These are phyloP conservation scores for Typhlichthys subterraneus DNA, from an alignment of 2,797 vertebrate species.

Conservation along the genomic window DNA sequence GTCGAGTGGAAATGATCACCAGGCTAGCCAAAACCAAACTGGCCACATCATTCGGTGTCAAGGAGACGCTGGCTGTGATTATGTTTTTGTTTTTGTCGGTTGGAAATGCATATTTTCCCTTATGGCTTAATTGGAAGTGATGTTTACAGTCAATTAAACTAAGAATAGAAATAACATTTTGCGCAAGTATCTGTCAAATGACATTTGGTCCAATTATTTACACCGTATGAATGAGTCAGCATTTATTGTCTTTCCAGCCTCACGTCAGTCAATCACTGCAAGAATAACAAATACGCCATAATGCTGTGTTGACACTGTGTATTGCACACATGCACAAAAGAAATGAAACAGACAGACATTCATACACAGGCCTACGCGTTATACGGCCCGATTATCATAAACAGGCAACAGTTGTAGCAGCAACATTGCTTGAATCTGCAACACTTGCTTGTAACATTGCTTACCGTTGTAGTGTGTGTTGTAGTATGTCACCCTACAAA, in stretches of 20 bases:
- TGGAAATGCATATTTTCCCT: not conserved
- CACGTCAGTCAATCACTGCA: no score
- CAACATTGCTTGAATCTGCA: conserved; percentile 6
- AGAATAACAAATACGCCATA: not conserved
- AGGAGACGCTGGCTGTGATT: conserved; percentile 24
- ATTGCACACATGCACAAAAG: not conserved
- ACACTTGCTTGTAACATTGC: conserved; percentile 1
- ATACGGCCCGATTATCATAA: conserved; percentile 10
- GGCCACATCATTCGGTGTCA: conserved; percentile 27
- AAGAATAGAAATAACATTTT: not conserved
- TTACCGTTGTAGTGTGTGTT: conserved; percentile 3
- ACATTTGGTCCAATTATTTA: no score
- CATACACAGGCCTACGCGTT: conserved; percentile 7
- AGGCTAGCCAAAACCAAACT: conserved; percentile 39
- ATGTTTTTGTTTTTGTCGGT: not conserved
- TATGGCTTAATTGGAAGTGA: conserved; percentile 15
- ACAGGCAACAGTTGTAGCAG: conserved; percentile 11
- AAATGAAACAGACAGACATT: not conserved
- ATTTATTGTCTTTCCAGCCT: no score
- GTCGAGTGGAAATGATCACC: conserved; percentile 35
- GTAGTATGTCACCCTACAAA: no score
- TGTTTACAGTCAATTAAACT: conserved; percentile 13
- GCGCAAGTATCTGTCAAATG: no score
- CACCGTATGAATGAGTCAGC: no score
- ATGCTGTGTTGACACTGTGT: not conserved